Evolutionary conservation across 2,797 vertebrate species (phyloP).

Genomic region (Coilia nasus): DNA sequence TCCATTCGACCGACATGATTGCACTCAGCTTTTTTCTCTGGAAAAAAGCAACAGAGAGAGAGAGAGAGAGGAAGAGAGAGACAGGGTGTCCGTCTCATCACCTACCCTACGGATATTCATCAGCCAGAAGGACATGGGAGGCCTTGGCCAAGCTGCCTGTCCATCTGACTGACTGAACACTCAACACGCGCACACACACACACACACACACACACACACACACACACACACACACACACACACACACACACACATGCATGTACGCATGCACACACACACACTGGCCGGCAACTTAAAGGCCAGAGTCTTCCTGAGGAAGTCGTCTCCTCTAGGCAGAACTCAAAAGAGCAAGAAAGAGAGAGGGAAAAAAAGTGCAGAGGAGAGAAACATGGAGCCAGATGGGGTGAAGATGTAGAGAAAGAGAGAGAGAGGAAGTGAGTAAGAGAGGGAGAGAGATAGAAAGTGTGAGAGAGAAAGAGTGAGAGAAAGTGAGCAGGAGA

Average conservation of each 20-base stretch:
- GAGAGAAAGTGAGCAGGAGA: not conserved
- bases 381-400: too few relatives aligned
- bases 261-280: not conserved
- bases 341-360: not conserved
- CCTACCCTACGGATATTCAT: not conserved
- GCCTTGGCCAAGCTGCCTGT: conserved; percentile 10
- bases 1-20: not conserved
- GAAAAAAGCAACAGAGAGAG: not conserved
- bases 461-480: not conserved
- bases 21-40: not conserved
- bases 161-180: not conserved
- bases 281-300: not conserved
- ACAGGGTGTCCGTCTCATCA: not conserved
- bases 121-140: conserved; percentile 13
- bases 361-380: not conserved
- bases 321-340: not conserved
- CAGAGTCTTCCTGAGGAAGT: not conserved
- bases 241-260: not conserved
- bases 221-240: not conserved
- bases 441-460: conserved; percentile 12
- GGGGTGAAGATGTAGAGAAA: conserved; percentile 3
- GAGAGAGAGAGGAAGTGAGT: not conserved
- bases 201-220: not conserved
- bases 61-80: not conserved
- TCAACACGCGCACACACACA: not conserved